These are phyloP conservation scores for Protobothrops mucrosquamatus DNA, from an alignment of 2,113 vertebrate genomes.

Conservation along the genomic window DNA sequence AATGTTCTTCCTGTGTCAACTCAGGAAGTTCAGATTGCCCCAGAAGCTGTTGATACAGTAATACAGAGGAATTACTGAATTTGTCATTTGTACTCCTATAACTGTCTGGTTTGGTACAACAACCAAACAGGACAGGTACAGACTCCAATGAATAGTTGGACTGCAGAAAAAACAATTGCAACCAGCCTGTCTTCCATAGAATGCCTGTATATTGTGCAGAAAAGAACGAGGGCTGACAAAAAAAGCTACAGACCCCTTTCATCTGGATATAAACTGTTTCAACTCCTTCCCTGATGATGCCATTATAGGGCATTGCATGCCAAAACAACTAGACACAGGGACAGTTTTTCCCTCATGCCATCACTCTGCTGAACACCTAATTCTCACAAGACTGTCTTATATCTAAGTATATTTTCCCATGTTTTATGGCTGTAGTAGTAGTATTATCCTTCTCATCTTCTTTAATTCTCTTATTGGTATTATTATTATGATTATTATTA, in stretches of 20 bases:
- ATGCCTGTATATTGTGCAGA: background rate
- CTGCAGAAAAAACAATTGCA: background rate
- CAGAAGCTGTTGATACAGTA: background rate
- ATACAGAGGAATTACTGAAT: background rate
- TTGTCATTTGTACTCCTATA: background rate
- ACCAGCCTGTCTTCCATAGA: background rate
- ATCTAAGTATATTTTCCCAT: background rate
- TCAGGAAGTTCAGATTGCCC: background rate
- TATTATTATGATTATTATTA: background rate
- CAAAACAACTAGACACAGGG: background rate
- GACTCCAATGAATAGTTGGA: background rate
- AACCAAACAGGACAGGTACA: background rate
- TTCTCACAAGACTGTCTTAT: background rate
- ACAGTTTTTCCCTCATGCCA: background rate
- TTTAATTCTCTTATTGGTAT: background rate
- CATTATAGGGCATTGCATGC: background rate
- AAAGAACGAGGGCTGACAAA: background rate
- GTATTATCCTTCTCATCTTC: background rate
- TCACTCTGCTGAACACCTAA: background rate
- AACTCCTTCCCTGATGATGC: background rate
- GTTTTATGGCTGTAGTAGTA: background rate
- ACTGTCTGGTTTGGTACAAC: background rate
- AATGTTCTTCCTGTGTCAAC: background rate
- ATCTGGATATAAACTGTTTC: background rate
- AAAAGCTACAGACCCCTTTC: background rate